Percentiles rank a stretch among this genome's conserved stretches.
Evolutionary conservation across 2,888 invertebrate genomes (phyloP).

Genomic region (Agonum fuliginosum): DNA sequence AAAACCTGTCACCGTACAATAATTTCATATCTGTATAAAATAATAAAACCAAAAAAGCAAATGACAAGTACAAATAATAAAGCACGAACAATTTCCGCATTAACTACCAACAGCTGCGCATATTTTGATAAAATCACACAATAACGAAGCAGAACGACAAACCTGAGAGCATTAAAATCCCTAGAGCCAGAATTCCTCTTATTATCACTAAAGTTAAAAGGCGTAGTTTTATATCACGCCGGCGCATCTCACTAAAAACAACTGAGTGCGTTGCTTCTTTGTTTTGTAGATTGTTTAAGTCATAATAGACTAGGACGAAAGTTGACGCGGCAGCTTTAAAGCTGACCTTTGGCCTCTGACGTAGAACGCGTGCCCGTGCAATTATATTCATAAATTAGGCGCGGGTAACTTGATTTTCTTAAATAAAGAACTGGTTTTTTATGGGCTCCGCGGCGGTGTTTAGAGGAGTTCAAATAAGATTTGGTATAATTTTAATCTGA

Average conservation of each 20-base stretch:
- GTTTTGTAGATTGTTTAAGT: constrained; percentile 55
- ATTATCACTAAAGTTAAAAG: constrained; percentile 40
- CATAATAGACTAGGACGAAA: constrained; percentile 44
- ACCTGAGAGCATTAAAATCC: constrained; percentile 26
- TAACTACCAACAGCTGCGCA: constrained; percentile 9
- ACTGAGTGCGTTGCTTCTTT: constrained; percentile 22
- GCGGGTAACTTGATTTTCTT: constrained; percentile 56
- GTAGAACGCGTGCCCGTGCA: constrained; percentile 63
- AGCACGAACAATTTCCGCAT: constrained; percentile 34
- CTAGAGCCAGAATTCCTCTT: constrained; percentile 27
- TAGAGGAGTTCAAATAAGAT: constrained; percentile 38
- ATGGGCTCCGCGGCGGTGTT: constrained; percentile 16
- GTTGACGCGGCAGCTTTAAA: constrained; percentile 50
- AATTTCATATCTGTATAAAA: constrained; percentile 24
- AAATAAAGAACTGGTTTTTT: constrained; percentile 52
- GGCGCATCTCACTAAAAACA: constrained; percentile 14
- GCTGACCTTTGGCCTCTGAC: constrained; percentile 63
- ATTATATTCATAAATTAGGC: constrained; percentile 64
- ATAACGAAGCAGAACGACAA: constrained; percentile 34
- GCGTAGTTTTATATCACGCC: constrained; percentile 18
- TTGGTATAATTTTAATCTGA: constrained; percentile 53
- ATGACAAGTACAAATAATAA: constrained; percentile 7
- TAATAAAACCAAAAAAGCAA: constrained; percentile 11
- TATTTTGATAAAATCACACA: constrained; percentile 46
- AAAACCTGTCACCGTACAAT: constrained; percentile 14